phyloP scores from a whole-genome alignment of 2,113 vertebrate genomes.

The Tringa solitaria region DNA sequence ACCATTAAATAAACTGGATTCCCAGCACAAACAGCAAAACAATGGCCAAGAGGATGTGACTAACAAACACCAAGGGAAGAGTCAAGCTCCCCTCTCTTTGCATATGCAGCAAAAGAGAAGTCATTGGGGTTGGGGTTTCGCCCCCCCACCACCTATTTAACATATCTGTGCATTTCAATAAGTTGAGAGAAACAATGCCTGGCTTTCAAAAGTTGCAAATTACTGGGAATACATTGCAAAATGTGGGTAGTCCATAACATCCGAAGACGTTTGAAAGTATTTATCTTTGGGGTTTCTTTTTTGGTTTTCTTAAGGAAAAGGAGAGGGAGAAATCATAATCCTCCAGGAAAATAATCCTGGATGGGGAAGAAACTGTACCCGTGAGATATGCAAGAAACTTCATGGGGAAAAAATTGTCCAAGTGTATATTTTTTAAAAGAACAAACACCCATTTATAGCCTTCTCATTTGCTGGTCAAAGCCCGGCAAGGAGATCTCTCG shows the following conservation, averaged over 20 bases:
- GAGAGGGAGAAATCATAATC: neutral
- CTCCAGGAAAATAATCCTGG: neutral
- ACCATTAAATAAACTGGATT: constrained; percentile 65
- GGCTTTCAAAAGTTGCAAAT: constrained; percentile 60
- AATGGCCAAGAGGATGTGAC: constrained; percentile 68
- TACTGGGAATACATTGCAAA: constrained; percentile 40
- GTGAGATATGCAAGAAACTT: neutral
- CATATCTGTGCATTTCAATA: constrained; percentile 68
- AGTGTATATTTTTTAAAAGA: neutral
- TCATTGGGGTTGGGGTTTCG: neutral
- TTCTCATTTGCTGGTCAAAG: neutral
- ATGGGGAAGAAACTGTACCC: neutral
- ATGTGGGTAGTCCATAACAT: neutral
- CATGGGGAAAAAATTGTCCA: neutral
- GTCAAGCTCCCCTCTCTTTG: constrained; percentile 65
- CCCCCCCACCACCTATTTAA: constrained; percentile 11
- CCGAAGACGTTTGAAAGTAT: neutral
- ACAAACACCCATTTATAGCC: neutral
- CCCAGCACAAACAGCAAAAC: constrained; percentile 64
- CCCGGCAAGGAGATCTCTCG: neutral
- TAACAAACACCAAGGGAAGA: constrained; percentile 62
- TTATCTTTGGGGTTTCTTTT: neutral
- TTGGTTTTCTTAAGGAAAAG: neutral
- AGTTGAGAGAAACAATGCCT: constrained; percentile 44
- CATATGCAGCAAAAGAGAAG: constrained; percentile 67